A percentile compares a stretch with the other conserved stretches of the same genome.
Conservation (phyloP, 2,888 invertebrate species). For the Dinocampus coccinellae region DNA sequence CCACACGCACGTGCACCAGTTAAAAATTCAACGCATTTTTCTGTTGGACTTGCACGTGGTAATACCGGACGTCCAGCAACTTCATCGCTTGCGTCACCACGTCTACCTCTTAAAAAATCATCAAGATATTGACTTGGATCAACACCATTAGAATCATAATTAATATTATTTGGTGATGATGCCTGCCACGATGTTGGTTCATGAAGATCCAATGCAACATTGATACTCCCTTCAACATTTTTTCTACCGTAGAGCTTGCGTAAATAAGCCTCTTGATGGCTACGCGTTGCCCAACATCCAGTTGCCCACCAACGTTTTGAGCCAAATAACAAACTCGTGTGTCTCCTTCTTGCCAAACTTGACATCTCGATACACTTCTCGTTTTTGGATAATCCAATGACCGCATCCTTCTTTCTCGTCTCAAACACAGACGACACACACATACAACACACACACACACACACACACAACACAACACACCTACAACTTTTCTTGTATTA, state of each 20-base stretch:
- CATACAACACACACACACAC: too few species aligned
- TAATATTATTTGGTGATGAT: conserved; percentile 37
- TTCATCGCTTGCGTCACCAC: conserved; percentile 41
- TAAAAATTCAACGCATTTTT: conserved; percentile 66
- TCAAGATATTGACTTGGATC: conserved; percentile 59
- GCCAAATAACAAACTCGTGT: conserved; percentile 58
- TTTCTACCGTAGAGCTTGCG: conserved; percentile 63
- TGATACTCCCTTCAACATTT: conserved; percentile 44
- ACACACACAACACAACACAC: too few species aligned
- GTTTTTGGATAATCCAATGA: conserved; percentile 45
- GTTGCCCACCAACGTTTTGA: conserved; percentile 67
- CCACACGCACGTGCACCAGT: conserved; percentile 49
- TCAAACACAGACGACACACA: too few species aligned
- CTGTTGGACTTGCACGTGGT: conserved; percentile 63
- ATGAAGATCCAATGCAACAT: conserved; percentile 35
- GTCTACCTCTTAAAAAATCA: conserved; percentile 56
- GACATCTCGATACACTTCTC: conserved; percentile 55
- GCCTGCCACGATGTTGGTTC: conserved; percentile 34
- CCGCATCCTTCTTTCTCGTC: conserved; percentile 38
- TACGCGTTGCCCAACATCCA: conserved; percentile 66
- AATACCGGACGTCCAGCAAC: conserved; percentile 54
- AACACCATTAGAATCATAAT: conserved; percentile 55
- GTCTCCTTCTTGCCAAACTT: conserved; percentile 62
- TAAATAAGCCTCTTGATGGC: conserved; percentile 67
- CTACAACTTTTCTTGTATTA: not conserved